Evolutionary conservation across 2,797 vertebrate species (phyloP), one percentile per base, ranked within the genome.

Genomic region (Galaxias olidus): DNA sequence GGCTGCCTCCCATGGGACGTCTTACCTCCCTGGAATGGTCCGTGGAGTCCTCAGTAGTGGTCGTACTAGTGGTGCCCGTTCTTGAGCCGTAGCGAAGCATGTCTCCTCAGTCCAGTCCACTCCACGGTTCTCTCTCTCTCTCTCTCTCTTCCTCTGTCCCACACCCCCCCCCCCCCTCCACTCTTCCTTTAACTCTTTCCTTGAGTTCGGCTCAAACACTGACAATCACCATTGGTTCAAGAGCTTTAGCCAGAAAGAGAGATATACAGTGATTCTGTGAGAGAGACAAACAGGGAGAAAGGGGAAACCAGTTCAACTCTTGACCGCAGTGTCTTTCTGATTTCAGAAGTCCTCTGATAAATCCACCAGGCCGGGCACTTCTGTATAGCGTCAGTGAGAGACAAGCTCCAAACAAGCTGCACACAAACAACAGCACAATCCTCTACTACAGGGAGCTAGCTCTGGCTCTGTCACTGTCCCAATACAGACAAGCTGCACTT

Each of bases 1-100:
- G 42, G 47, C 65, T 40, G 44, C 10, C 68, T 60, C 75, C 40
- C 65, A 4, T 14, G 43, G 57, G 63, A 66, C 72, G 55, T 79
- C 90, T 86, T 89, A 93, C 93, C 90, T 89, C 87, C 57, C 80
- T 85, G 17, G 60, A 66, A 52, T 66, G 59, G 54, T 89, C 84
- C 42, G 77, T 46, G 43, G 78, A 65, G 58, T 85, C 81, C 63
- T 87, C 77, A 40, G 87, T 85, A 13, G 89, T 88, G 63, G 89
- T 89, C 15, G 88, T 85, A 30, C 30, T 30, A 69, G 82, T 90
- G 82, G 82, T 86, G 77, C 84, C 81, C 42, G 59, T 71, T 68
- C 80, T 83, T 48, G 86, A 81, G 53, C 84, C 78, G 74, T 89
- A 89, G 80, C 85, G 86, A 62, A 82, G 83, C 93, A 94, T 94